Base-by-base conservation (phyloP, 2,888 invertebrate genomes). In the Choreutis nemorana region DNA sequence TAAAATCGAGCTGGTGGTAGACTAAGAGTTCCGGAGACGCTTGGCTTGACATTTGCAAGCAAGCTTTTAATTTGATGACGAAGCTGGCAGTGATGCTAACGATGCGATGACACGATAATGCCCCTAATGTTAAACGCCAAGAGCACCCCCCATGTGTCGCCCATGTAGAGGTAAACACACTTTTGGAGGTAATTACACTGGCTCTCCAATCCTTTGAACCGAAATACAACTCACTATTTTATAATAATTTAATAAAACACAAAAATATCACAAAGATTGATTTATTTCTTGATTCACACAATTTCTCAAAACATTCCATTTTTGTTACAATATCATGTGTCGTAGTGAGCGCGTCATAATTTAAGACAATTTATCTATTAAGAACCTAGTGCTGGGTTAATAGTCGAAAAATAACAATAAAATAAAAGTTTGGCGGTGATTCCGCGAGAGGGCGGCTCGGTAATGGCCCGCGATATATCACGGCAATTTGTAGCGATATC, bases 401-500 rank as follows among this genome's bases (percentile, higher is more conserved):
- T n/a, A 29, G 26, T 23, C 21, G 23, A 15, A 16, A 32, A 8
- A 23, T 12, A 27, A 36, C 31, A 29, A 23, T n/a, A 23, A 23
- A 26, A 20, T 25, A 28, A 26, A 18, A 12, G 22, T 32, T 36
- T 37, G 40, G 32, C 35, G 34, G 45, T 45, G 20, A 23, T 5
- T 12, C 25, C 30, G 33, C 14, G 18, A 33, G 22, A 50, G 45
- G 50, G 15, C 41, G 40, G 48, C 39, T 29, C 39, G 50, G 37
- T 52, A 55, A 50, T 53, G 55, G 58, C 50, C 44, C 36, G 53
- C 55, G 60, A 72, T 75, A 68, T 60, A 71, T 72, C 71, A 67
- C 64, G 52, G 67, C 73, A 72, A 73, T 73, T 75, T 75, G 73
- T 75, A 55, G 68, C 71, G 68, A 71, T 68, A 63, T 64, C 63